Evolutionary conservation across 2,888 invertebrate genomes (phyloP).

Genomic region (Agrenia bidenticulata): DNA sequence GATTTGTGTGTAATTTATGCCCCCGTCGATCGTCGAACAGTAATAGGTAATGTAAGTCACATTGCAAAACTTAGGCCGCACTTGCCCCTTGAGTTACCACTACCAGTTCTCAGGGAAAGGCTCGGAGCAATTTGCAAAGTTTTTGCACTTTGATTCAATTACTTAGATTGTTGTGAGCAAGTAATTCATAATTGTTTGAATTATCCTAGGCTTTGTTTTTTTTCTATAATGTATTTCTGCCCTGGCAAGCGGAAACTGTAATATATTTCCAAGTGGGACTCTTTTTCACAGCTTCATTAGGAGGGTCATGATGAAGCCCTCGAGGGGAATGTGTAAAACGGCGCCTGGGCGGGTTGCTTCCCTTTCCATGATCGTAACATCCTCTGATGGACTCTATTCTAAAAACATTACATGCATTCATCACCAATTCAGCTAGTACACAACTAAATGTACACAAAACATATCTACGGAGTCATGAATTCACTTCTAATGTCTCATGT

Average conservation of each 20-base stretch:
- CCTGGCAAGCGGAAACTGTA: conserved; percentile 44
- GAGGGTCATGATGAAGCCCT: conserved; percentile 52
- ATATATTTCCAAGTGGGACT: conserved; percentile 48
- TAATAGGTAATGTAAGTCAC: too few relatives aligned
- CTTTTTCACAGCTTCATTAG: conserved; percentile 54
- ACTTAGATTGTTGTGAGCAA: too few relatives aligned
- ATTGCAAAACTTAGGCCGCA: too few relatives aligned
- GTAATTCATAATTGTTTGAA: too few relatives aligned
- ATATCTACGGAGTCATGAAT: not conserved
- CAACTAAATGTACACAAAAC: not conserved
- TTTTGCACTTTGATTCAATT: too few relatives aligned
- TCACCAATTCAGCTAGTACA: not conserved
- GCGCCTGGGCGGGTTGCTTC: conserved; percentile 54
- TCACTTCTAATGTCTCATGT: not conserved
- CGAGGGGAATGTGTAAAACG: conserved; percentile 45
- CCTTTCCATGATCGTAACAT: conserved; percentile 53
- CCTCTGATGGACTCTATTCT: conserved; percentile 45
- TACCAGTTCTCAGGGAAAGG: too few relatives aligned
- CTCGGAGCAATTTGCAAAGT: too few relatives aligned
- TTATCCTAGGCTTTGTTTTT: too few relatives aligned
- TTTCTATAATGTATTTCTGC: too few relatives aligned
- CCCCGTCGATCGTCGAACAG: too few relatives aligned
- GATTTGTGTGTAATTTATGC: too few relatives aligned
- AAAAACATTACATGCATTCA: conserved; percentile 27
- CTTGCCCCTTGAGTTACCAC: too few relatives aligned